Percentiles rank a stretch among this genome's conserved stretches.
Conservation (phyloP, 2,888 invertebrate genomes). For the Andricus curvator region DNA sequence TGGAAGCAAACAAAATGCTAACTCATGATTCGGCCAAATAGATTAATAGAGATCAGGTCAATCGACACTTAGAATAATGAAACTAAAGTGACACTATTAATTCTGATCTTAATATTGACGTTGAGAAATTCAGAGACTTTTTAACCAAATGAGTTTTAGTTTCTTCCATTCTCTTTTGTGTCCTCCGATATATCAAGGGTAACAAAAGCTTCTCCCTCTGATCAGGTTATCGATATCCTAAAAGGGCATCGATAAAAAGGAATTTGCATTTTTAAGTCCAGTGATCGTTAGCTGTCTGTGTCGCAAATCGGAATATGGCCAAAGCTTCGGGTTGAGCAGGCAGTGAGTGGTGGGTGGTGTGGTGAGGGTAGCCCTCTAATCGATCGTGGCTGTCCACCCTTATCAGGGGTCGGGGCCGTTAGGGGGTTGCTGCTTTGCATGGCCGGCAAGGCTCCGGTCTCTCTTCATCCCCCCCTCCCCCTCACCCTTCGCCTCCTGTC, state of each 20-base stretch:
- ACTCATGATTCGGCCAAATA: not conserved
- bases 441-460: slow-evolving; percentile 69
- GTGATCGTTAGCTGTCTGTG: slow-evolving; percentile 67
- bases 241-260: slow-evolving; percentile 2
- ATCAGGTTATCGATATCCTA: slow-evolving; percentile 48
- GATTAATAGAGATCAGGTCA: not conserved
- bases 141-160: not conserved
- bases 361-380: slow-evolving; percentile 74
- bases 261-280: slow-evolving; percentile 44
- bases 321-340: slow-evolving; percentile 61
- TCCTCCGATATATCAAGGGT: slow-evolving; percentile 40
- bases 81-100: not conserved
- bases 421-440: slow-evolving; percentile 72
- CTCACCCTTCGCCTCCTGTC: slow-evolving; percentile 40
- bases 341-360: slow-evolving; percentile 62
- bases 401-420: slow-evolving; percentile 71
- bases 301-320: slow-evolving; percentile 69
- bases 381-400: slow-evolving; percentile 79
- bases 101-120: not conserved
- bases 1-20: not conserved
- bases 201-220: slow-evolving; percentile 48
- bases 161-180: not conserved
- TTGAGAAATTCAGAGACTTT: not conserved
- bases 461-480: slow-evolving; percentile 51
- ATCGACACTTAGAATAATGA: no score